A percentile compares a stretch with the other conserved stretches of the same genome.
These are phyloP conservation scores for Bryconaethiops microstoma DNA, from an alignment of 2,797 vertebrate genomes.

Conservation along the genomic window DNA sequence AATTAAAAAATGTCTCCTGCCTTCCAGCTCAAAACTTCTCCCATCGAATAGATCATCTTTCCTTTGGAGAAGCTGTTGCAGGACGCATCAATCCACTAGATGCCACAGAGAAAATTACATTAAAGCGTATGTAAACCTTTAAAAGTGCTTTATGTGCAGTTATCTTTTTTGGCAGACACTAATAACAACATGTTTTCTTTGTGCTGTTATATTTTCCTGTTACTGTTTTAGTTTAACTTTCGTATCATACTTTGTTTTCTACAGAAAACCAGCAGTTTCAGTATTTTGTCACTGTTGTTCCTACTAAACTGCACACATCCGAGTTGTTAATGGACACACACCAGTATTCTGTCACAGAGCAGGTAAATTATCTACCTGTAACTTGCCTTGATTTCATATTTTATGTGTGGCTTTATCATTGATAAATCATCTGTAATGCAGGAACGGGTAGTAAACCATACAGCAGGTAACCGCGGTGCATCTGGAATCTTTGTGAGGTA, in stretches of 20 bases:
- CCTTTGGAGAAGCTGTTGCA: conserved; percentile 91
- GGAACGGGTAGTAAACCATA: conserved; percentile 91
- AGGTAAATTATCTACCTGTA: conserved; percentile 60
- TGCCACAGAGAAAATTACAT: conserved; percentile 91
- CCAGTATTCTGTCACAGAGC: conserved; percentile 78
- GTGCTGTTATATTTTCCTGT: background rate
- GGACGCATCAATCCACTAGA: conserved; percentile 93
- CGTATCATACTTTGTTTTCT: background rate
- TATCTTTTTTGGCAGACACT: background rate
- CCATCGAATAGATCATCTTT: conserved; percentile 94
- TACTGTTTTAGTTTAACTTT: background rate
- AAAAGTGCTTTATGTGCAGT: background rate
- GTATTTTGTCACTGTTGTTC: conserved; percentile 97
- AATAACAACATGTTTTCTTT: background rate
- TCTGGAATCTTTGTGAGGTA: conserved; percentile 98
- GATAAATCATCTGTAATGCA: conserved; percentile 55
- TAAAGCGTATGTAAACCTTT: conserved; percentile 78
- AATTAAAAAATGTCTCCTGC: background rate
- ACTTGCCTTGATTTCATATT: background rate
- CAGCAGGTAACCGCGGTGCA: conserved; percentile 89
- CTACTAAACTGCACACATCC: conserved; percentile 92
- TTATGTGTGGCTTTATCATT: background rate
- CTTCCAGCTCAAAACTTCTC: conserved; percentile 91
- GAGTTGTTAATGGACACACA: conserved; percentile 81
- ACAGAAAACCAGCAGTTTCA: conserved; percentile 89